These are phyloP conservation scores for Ophiothrix spiculata DNA, from an alignment of 35 echinoderm and acorn worm genomes.

Conservation along the genomic window DNA sequence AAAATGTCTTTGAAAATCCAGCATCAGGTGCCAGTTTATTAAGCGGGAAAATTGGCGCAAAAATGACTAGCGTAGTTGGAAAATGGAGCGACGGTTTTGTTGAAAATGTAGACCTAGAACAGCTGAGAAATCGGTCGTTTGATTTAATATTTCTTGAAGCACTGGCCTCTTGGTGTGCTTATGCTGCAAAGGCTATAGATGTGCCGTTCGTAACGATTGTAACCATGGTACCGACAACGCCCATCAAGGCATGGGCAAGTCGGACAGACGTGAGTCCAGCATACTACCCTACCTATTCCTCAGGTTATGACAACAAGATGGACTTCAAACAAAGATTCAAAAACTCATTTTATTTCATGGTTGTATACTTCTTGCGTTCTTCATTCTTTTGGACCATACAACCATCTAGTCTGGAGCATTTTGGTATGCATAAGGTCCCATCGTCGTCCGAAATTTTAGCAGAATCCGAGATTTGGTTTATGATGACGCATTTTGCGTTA, in stretches of 20 bases:
- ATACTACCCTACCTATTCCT: background rate
- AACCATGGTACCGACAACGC: background rate
- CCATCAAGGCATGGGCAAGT: background rate
- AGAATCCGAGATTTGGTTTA: background rate
- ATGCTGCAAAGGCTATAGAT: background rate
- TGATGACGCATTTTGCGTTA: background rate
- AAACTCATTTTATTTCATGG: background rate
- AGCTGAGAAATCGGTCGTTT: background rate
- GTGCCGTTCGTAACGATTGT: background rate
- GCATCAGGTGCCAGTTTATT: background rate
- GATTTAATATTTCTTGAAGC: background rate
- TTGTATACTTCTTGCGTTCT: background rate
- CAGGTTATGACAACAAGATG: background rate
- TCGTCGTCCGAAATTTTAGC: background rate
- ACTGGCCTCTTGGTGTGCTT: background rate
- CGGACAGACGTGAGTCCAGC: background rate
- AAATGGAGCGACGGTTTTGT: background rate
- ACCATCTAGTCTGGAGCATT: too few relatives aligned
- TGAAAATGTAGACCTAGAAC: background rate
- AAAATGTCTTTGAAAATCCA: background rate
- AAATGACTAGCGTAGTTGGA: background rate
- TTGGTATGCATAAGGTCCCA: background rate
- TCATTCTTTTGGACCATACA: background rate
- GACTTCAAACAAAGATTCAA: background rate
- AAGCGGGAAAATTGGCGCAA: background rate